A percentile compares a stretch with the other conserved stretches of the same genome.
These are phyloP conservation scores for Zootoca vivipara DNA, from an alignment of 2,113 vertebrate species.

Conservation along the genomic window DNA sequence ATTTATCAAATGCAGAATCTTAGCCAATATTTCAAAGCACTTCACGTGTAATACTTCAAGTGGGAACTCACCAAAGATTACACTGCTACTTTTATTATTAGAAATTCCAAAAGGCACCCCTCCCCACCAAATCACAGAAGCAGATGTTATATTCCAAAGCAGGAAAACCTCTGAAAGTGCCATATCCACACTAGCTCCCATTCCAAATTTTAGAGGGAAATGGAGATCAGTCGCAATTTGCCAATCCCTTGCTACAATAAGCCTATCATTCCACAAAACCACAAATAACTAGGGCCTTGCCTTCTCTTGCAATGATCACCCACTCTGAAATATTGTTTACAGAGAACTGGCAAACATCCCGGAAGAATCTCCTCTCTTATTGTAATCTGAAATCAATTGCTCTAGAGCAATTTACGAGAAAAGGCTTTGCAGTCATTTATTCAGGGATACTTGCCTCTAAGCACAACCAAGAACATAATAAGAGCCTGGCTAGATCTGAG, in stretches of 20 bases:
- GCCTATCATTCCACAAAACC: background rate
- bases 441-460: background rate
- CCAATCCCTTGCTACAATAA: background rate
- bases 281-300: background rate
- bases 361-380: background rate
- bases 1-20: too few relatives aligned
- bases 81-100: too few relatives aligned
- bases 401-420: background rate
- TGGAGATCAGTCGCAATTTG: background rate
- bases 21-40: too few relatives aligned
- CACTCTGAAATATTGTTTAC: too few relatives aligned
- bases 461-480: background rate
- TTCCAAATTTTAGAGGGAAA: background rate
- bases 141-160: too few relatives aligned
- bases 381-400: conserved; percentile 2
- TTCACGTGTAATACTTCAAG: too few relatives aligned
- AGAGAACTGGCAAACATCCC: background rate
- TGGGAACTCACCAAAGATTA: too few relatives aligned
- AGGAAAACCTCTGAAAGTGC: background rate
- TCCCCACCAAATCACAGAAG: too few relatives aligned
- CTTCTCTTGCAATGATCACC: too few relatives aligned
- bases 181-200: background rate
- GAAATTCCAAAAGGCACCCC: too few relatives aligned
- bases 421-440: background rate
- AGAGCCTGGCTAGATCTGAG: background rate